Evolutionary conservation across 2,888 invertebrate genomes (phyloP).

Genomic region (Phyllotreta cruciferae): DNA sequence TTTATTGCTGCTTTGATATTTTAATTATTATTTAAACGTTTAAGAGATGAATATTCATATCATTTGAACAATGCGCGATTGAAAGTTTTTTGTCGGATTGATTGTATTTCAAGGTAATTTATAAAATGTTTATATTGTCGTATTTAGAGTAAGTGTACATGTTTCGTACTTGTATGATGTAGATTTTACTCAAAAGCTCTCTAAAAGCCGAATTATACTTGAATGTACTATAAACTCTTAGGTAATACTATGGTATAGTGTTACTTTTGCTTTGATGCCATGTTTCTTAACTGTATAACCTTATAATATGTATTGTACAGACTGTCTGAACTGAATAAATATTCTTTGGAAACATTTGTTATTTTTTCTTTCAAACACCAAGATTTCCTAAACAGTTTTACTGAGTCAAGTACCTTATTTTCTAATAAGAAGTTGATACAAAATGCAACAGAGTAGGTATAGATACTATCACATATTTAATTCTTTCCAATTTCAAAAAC

Average conservation of each 20-base stretch:
- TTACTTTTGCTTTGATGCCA: constrained; percentile 61
- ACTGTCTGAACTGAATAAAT: constrained; percentile 64
- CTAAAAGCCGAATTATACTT: constrained; percentile 57
- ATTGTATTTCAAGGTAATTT: constrained; percentile 48
- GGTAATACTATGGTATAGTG: constrained; percentile 56
- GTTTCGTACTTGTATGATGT: constrained; percentile 56
- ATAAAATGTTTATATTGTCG: constrained; percentile 52
- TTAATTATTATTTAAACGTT: constrained; percentile 9
- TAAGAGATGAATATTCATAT: constrained; percentile 39
- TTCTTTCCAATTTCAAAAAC: too few relatives aligned
- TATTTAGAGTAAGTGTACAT: constrained; percentile 55
- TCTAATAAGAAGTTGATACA: too few relatives aligned
- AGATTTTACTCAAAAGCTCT: constrained; percentile 55
- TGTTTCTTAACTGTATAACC: constrained; percentile 62
- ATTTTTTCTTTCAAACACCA: constrained; percentile 15
- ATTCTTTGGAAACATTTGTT: constrained; percentile 58
- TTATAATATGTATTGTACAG: constrained; percentile 62
- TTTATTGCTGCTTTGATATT: constrained; percentile 15
- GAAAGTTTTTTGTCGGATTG: constrained; percentile 42
- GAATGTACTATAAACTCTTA: constrained; percentile 57
- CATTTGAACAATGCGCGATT: constrained; percentile 44
- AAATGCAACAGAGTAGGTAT: too few relatives aligned
- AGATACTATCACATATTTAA: too few relatives aligned
- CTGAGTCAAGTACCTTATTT: neutral
- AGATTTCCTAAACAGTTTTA: constrained; percentile 3